Base-by-base conservation (phyloP, 2,113 vertebrate genomes). In the Marmota flaviventris region DNA sequence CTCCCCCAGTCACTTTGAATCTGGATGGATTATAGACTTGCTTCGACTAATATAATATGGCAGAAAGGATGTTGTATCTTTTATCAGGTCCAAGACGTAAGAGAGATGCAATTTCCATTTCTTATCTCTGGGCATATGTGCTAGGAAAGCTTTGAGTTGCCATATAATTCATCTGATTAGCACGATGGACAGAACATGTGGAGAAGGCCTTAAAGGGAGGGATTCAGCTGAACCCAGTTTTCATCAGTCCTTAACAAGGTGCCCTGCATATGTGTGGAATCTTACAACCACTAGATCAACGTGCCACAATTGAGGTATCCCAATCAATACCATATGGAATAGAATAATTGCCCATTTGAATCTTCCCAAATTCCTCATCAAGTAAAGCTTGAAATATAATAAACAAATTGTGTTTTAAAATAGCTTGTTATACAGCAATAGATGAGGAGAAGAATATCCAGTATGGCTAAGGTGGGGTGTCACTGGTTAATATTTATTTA, bases 321-420 rank as follows among this genome's bases (percentile, higher is more conserved):
- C 48, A 70, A n/a, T 20, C 69, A n/a, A 89, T 94, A 86, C 5
- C 18, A 85, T 39, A 93, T 17, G 25, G 42, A 81, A 85, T 18
- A 89, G 37, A 87, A 67, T n/a, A 89, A 85, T 32, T 78, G 53
- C 14, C 51, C 76, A 67, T 93, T n/a, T 89, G 27, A 89, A 20
- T 34, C 22, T 37, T 13, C 22, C 45, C 34, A 85, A 94, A 86
- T 93, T 87, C 17, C 39, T 91, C 27, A 73, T 53, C 22, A 45
- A 85, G 67, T 91, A 96, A 91, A 84, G 45, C 75, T 85, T 73
- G 48, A 78, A 70, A 85, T 82, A 51, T 20, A 94, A 84, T 84
- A 79, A 92, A 79, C 34, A 70, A 8, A 39, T 17, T 83, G 56
- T 61, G 82, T 73, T 73, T 37, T 90, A 69, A 85, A 25, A 34